These are phyloP conservation scores for Pelodytes ibericus DNA, from an alignment of 2,797 vertebrate species.

Conservation along the genomic window DNA sequence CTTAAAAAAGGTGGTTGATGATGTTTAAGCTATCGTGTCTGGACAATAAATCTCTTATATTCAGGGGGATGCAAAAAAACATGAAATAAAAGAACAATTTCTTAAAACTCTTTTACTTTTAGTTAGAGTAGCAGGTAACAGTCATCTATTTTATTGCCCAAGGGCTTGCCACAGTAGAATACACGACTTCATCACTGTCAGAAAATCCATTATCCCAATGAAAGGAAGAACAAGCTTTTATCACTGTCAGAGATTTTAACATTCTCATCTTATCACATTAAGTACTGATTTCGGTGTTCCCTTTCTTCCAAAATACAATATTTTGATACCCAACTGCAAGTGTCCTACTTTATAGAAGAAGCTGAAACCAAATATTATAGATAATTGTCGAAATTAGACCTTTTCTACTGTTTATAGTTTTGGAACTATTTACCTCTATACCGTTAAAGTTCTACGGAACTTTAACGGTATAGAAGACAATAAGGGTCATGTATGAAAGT, in stretches of 20 bases:
- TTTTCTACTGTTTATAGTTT: no score
- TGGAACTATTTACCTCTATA: no score
- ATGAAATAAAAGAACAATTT: not conserved
- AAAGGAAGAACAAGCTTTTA: slow-evolving; percentile 28
- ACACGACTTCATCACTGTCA: slow-evolving; percentile 41
- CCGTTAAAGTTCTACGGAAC: no score
- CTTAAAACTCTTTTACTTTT: slow-evolving; percentile 1
- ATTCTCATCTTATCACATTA: slow-evolving; percentile 32
- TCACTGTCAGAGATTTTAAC: slow-evolving; percentile 39
- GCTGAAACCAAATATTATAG: no score
- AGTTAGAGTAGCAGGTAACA: slow-evolving; percentile 16
- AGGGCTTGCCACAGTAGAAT: slow-evolving; percentile 17
- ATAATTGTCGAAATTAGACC: no score
- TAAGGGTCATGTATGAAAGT: no score
- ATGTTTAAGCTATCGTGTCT: slow-evolving; percentile 4
- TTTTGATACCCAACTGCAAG: no score
- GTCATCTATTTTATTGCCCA: slow-evolving; percentile 15
- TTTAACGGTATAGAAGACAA: no score
- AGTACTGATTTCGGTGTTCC: no score
- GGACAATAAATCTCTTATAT: slow-evolving; percentile 4
- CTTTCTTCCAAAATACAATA: no score
- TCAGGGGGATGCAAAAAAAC: slow-evolving; percentile 17
- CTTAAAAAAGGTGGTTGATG: slow-evolving; percentile 7
- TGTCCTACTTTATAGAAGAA: no score
- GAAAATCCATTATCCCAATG: slow-evolving; percentile 39